A percentile compares a stretch with the other conserved stretches of the same genome.
phyloP scores from a whole-genome alignment of 2,797 vertebrate species.

The Eulemur albifrons region DNA sequence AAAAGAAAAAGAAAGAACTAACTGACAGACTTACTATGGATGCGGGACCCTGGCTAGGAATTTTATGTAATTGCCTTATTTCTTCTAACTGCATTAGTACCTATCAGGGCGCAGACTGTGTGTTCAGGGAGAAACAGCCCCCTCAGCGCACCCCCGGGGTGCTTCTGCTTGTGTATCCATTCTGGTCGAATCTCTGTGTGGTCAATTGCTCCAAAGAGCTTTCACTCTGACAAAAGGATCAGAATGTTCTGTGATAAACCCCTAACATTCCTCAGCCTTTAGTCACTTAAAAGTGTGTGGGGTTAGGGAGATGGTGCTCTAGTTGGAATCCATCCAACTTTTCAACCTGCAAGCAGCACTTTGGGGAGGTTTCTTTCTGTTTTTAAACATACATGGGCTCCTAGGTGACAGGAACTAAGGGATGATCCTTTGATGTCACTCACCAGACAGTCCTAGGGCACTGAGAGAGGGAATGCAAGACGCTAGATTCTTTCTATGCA shows the following conservation, averaged over 20 bases:
- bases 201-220: neutral
- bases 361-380: neutral
- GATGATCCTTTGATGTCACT: neutral
- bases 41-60: neutral
- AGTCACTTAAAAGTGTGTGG: neutral
- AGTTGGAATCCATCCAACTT: neutral
- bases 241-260: neutral
- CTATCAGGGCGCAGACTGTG: neutral
- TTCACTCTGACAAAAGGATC: constrained; percentile 6
- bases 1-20: neutral
- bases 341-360: neutral
- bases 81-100: neutral
- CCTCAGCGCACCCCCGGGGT: neutral
- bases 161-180: neutral
- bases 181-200: neutral
- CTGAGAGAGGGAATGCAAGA: neutral
- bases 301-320: neutral
- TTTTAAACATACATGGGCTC: neutral
- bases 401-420: neutral
- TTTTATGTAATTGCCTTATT: neutral
- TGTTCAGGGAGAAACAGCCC: neutral
- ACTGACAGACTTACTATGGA: neutral
- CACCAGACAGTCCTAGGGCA: neutral
- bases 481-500: neutral
- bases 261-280: neutral